Percentiles rank a stretch among this genome's conserved stretches.
phyloP scores from a whole-genome alignment of 2,888 invertebrate species.

The Lithophane semibrunnea region DNA sequence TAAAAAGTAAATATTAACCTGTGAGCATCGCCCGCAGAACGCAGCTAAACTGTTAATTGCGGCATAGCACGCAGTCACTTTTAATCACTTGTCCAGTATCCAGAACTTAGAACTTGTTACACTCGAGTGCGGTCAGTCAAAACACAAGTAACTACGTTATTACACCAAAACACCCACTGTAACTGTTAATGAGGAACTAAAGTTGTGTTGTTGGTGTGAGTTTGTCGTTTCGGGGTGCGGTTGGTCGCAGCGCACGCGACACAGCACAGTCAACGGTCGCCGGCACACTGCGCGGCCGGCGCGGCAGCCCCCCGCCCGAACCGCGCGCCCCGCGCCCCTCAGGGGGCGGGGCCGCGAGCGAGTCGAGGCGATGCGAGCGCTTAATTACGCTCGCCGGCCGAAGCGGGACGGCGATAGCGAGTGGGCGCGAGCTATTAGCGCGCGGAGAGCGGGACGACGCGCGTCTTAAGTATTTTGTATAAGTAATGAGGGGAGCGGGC shows the following conservation, averaged over 20 bases:
- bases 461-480: constrained; percentile 91
- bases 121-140: constrained; percentile 84
- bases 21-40: constrained; percentile 90
- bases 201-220: constrained; percentile 85
- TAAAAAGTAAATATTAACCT: constrained; percentile 86
- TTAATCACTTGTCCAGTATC: constrained; percentile 89
- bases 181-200: constrained; percentile 88
- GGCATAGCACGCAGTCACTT: constrained; percentile 89
- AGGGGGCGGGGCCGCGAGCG: constrained; percentile 85
- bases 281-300: constrained; percentile 89
- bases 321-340: constrained; percentile 78
- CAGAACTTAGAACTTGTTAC: constrained; percentile 82
- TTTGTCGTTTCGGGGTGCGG: constrained; percentile 82
- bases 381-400: constrained; percentile 89
- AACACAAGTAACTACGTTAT: constrained; percentile 84
- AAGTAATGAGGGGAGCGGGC: constrained; percentile 91
- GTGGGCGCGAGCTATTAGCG: constrained; percentile 92
- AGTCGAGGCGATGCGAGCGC: constrained; percentile 89
- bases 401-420: constrained; percentile 89
- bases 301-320: constrained; percentile 76
- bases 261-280: constrained; percentile 87
- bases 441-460: constrained; percentile 92
- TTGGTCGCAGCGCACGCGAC: constrained; percentile 83
- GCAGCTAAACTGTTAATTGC: constrained; percentile 86
- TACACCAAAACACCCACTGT: constrained; percentile 87